A percentile compares a stretch with the other conserved stretches of the same genome.
phyloP scores from a whole-genome alignment of 2,888 invertebrate genomes.

The Lumbricus terrestris region DNA sequence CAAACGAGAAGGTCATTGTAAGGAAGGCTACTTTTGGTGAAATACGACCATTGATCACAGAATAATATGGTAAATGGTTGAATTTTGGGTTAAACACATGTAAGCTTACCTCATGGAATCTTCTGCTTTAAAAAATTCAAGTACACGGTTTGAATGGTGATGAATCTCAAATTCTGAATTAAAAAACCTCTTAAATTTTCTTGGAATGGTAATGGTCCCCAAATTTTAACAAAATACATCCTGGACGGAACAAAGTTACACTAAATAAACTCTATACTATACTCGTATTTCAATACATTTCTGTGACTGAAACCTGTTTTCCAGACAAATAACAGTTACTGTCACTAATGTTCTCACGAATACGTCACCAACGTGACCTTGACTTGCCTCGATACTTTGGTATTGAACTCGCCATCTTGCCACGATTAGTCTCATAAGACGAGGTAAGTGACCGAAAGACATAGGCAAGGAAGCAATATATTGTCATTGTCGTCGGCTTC shows the following conservation, averaged over 20 bases:
- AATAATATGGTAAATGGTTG: not conserved
- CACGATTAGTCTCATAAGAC: not conserved
- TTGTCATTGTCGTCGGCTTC: not conserved
- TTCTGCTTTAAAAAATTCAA: not conserved
- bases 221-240: not conserved
- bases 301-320: not conserved
- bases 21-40: not conserved
- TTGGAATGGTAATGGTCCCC: constrained; percentile 3
- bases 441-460: not conserved
- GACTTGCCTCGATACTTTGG: not conserved
- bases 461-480: not conserved
- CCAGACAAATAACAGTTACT: not conserved
- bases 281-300: not conserved
- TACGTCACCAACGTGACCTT: not conserved
- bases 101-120: not conserved
- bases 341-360: no score
- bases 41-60: no score
- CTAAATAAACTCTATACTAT: not conserved
- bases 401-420: not conserved
- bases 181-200: not conserved
- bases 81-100: no score
- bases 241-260: not conserved
- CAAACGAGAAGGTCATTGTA: not conserved
- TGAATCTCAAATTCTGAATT: not conserved
- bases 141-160: not conserved